Percentiles rank a stretch among this genome's conserved stretches.
Conservation (phyloP, 2,797 vertebrate species). For the Coregonus ussuriensis region DNA sequence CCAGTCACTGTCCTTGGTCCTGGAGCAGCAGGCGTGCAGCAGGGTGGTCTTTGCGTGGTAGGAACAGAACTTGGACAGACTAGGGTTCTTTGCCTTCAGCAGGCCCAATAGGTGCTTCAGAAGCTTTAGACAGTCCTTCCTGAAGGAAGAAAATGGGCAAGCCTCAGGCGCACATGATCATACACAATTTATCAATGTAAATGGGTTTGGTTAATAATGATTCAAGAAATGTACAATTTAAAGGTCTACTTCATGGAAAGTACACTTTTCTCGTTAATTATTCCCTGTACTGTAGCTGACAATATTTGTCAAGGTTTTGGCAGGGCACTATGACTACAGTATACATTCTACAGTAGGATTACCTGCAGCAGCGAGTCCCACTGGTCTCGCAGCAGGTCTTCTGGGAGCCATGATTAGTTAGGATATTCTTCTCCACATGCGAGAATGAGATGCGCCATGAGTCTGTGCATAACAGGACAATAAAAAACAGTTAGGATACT, state of each 20-base stretch:
- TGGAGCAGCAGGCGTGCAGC: constrained; percentile 63
- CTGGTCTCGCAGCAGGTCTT: constrained; percentile 79
- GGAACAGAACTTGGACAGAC: constrained; percentile 66
- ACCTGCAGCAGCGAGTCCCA: constrained; percentile 79
- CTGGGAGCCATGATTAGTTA: constrained; percentile 75
- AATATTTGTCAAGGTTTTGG: not conserved
- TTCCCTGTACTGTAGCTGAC: not conserved
- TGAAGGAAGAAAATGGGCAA: constrained; percentile 29
- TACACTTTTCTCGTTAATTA: not conserved
- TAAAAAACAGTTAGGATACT: not conserved
- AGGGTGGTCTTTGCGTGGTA: constrained; percentile 73
- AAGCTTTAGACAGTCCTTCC: constrained; percentile 73
- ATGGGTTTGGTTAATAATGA: too few relatives aligned
- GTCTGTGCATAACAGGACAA: constrained; percentile 49
- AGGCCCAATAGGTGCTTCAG: constrained; percentile 68
- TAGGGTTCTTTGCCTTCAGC: constrained; percentile 51
- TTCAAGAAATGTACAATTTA: not conserved
- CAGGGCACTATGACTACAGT: not conserved
- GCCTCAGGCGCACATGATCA: not conserved
- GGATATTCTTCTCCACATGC: constrained; percentile 76
- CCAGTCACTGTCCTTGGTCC: constrained; percentile 60
- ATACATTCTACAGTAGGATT: not conserved
- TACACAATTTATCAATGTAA: too few relatives aligned
- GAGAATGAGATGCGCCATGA: constrained; percentile 82
- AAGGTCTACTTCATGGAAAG: too few relatives aligned